Percentiles rank a stretch among this genome's conserved stretches.
These are phyloP conservation scores for Sphecodes monilicornis DNA, from an alignment of 2,888 invertebrate genomes.

Conservation along the genomic window DNA sequence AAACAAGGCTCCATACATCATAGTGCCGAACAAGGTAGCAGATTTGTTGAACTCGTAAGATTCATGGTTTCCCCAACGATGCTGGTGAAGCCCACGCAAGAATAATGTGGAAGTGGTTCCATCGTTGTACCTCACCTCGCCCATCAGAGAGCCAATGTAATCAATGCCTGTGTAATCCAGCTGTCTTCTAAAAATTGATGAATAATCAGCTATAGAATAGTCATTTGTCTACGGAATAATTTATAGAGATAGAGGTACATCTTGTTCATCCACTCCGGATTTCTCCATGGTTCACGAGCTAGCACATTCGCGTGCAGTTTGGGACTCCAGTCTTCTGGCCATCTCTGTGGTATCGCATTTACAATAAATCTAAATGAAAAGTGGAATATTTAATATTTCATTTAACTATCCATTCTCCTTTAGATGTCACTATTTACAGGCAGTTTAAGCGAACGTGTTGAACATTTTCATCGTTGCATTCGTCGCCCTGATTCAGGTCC, in stretches of 20 bases:
- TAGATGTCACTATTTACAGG: constrained; percentile 85
- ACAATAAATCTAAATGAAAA: constrained; percentile 86
- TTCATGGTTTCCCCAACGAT: constrained; percentile 83
- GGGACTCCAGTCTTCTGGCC: constrained; percentile 87
- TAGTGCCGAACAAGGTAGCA: constrained; percentile 83
- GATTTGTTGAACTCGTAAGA: constrained; percentile 78
- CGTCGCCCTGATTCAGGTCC: constrained; percentile 80
- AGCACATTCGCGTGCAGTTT: constrained; percentile 86
- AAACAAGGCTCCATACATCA: constrained; percentile 87
- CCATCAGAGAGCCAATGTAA: constrained; percentile 88
- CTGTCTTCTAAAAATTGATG: constrained; percentile 79
- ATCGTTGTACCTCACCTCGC: constrained; percentile 85
- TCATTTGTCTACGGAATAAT: background rate
- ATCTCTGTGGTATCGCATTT: constrained; percentile 84
- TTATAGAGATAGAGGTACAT: constrained; percentile 83
- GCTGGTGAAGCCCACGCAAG: constrained; percentile 85
- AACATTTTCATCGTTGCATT: constrained; percentile 62
- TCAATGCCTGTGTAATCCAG: constrained; percentile 86
- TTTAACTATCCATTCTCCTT: background rate
- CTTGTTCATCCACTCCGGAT: constrained; percentile 86
- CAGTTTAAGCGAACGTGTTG: constrained; percentile 86
- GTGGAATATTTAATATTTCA: background rate
- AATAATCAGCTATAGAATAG: background rate
- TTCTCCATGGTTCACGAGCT: constrained; percentile 87
- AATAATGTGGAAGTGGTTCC: constrained; percentile 83